A percentile compares a stretch with the other conserved stretches of the same genome.
These are phyloP conservation scores for Drosophila pruinosa DNA, from an alignment of 1,140 invertebrate species.

Conservation along the genomic window DNA sequence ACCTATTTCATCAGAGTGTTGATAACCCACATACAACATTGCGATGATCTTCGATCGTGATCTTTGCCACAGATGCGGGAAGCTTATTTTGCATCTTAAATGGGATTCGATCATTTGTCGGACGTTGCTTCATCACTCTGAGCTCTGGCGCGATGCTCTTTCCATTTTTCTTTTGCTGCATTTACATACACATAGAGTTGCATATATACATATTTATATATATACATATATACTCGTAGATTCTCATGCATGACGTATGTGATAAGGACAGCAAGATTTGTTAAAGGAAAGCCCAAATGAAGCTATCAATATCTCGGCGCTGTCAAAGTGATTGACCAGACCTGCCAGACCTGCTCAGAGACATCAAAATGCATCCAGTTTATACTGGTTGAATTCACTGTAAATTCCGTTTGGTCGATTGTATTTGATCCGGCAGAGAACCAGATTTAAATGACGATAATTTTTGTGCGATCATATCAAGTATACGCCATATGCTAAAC, in stretches of 20 bases:
- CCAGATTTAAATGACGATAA: slow-evolving; percentile 53
- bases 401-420: slow-evolving; percentile 19
- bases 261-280: slow-evolving; percentile 10
- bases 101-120: slow-evolving; percentile 53
- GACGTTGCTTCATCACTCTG: slow-evolving; percentile 50
- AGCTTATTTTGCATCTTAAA: slow-evolving; percentile 54
- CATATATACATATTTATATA: not conserved
- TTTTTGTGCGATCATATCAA: slow-evolving; percentile 46
- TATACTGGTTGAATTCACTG: not conserved
- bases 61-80: slow-evolving; percentile 68
- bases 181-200: slow-evolving; percentile 44
- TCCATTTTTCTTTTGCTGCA: slow-evolving; percentile 32
- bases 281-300: slow-evolving; percentile 4
- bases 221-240: not conserved
- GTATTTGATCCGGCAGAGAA: slow-evolving; percentile 11
- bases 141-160: slow-evolving; percentile 1
- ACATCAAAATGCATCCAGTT: not conserved
- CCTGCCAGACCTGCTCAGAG: slow-evolving; percentile 13
- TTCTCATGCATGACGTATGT: slow-evolving; percentile 15
- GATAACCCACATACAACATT: slow-evolving; percentile 56
- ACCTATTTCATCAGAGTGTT: slow-evolving; percentile 55
- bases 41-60: slow-evolving; percentile 57
- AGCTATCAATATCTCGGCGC: not conserved
- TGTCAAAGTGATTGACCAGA: not conserved
- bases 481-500: slow-evolving; percentile 48